Evolutionary conservation across 2,113 vertebrate genomes (phyloP).

Genomic region (Eidolon helvum): DNA sequence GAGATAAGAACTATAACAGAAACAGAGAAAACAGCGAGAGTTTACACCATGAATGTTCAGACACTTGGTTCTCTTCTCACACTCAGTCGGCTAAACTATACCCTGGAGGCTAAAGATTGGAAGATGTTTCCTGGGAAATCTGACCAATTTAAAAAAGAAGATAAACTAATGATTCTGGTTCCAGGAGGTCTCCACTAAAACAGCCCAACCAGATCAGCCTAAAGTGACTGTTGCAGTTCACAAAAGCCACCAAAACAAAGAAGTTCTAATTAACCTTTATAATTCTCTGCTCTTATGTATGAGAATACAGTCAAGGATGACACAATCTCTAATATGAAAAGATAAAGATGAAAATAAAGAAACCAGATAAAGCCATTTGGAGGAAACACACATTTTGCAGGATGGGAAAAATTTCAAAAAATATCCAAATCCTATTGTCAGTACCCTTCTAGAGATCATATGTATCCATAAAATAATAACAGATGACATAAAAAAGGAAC

Average conservation of each 20-base stretch:
- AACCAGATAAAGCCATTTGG: not conserved
- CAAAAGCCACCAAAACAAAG: not conserved
- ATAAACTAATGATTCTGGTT: not conserved
- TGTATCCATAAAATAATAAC: not conserved
- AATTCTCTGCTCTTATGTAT: not conserved
- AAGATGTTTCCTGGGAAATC: not conserved
- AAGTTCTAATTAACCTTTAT: not conserved
- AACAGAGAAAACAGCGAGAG: not conserved
- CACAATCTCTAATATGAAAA: not conserved
- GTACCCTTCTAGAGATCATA: not conserved
- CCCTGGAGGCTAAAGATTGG: not conserved
- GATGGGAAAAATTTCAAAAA: not conserved
- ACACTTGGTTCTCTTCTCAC: not conserved
- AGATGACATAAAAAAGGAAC: not conserved
- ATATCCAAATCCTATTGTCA: not conserved
- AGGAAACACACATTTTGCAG: not conserved
- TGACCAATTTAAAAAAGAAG: not conserved
- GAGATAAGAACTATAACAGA: not conserved
- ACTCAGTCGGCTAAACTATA: not conserved
- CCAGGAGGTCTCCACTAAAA: not conserved
- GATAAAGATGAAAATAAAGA: not conserved
- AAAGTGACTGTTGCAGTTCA: not conserved
- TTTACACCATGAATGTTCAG: not conserved
- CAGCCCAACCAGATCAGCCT: not conserved
- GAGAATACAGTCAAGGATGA: not conserved